Conservation (phyloP, 2,113 vertebrate species). For the Circaetus gallicus region DNA sequence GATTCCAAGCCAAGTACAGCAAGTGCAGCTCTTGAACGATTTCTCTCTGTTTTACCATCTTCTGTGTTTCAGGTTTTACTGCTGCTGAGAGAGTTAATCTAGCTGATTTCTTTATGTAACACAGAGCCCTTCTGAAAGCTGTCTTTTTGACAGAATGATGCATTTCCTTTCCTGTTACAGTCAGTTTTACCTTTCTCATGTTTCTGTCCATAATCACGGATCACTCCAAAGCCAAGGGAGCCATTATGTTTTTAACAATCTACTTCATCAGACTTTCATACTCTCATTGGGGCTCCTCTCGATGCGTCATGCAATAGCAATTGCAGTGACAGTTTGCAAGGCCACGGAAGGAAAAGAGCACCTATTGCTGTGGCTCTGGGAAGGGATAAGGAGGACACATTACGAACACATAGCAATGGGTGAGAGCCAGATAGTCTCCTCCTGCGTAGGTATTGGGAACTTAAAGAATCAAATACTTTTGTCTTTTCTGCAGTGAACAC, state of each 20-base stretch:
- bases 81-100: neutral
- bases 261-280: neutral
- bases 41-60: neutral
- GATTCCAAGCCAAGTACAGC: neutral
- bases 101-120: neutral
- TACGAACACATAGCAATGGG: neutral
- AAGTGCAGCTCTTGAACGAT: neutral
- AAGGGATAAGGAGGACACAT: neutral
- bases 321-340: neutral
- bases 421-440: neutral
- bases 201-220: neutral
- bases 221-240: neutral
- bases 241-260: neutral
- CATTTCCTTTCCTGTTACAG: neutral
- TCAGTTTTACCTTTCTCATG: neutral
- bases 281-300: neutral
- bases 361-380: neutral
- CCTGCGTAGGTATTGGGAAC: neutral
- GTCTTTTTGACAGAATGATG: neutral
- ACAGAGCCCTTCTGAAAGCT: neutral
- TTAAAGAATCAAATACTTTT: neutral
- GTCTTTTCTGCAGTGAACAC: neutral
- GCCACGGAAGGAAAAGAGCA: neutral
- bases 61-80: neutral
- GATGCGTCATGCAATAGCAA: fast-evolving